These are phyloP conservation scores for Thalassarche chlororhynchos DNA, from an alignment of 2,113 vertebrate genomes.

Conservation along the genomic window DNA sequence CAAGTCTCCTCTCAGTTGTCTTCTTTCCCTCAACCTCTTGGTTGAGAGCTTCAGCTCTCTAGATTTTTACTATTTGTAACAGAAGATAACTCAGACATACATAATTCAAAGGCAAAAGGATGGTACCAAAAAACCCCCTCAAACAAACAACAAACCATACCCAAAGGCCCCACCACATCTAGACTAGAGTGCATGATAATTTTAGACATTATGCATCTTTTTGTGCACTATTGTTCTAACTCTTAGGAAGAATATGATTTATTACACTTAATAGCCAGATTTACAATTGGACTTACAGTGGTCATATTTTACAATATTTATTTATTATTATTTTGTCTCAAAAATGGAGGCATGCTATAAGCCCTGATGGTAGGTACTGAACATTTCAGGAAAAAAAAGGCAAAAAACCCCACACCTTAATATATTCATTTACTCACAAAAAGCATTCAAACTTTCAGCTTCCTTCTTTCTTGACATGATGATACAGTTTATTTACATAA, in stretches of 20 bases:
- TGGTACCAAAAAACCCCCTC: neutral
- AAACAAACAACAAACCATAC: neutral
- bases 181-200: neutral
- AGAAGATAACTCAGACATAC: neutral
- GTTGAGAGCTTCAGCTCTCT: neutral
- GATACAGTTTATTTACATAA: neutral
- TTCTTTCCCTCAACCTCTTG: neutral
- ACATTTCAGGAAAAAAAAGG: neutral
- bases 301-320: neutral
- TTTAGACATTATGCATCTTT: neutral
- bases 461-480: neutral
- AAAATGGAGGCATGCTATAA: neutral
- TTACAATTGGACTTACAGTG: neutral
- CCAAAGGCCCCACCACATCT: neutral
- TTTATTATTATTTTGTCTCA: neutral
- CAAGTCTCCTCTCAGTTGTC: neutral
- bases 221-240: neutral
- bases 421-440: neutral
- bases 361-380: neutral
- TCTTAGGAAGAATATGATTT: neutral
- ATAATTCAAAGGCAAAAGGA: neutral
- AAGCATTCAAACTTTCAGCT: neutral
- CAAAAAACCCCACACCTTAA: neutral
- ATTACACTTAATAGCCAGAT: neutral
- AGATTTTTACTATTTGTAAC: neutral